Percentiles rank a stretch among this genome's conserved stretches.
These are phyloP conservation scores for Elegia similella DNA, from an alignment of 2,888 invertebrate genomes.

Conservation along the genomic window DNA sequence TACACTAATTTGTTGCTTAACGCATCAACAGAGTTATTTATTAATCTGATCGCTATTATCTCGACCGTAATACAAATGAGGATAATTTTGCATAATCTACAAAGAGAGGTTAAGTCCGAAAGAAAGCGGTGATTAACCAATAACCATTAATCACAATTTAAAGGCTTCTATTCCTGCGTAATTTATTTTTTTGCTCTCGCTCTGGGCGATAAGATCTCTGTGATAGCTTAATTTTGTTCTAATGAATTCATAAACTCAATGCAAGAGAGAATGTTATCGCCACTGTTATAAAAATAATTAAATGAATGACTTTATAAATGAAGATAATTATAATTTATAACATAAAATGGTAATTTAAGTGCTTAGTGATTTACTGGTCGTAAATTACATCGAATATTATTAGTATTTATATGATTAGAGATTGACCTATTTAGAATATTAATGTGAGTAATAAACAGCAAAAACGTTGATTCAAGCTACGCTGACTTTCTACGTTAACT, in stretches of 20 bases:
- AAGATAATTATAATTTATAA: not conserved
- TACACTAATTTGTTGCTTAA: not conserved
- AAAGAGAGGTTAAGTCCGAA: not conserved
- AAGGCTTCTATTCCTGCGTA: not conserved
- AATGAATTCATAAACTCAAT: not conserved
- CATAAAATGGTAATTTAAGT: not conserved
- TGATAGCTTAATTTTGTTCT: not conserved
- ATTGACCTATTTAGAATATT: conserved; percentile 1
- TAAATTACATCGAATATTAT: too few species aligned
- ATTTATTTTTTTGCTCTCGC: not conserved
- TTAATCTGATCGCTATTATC: not conserved
- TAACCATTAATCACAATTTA: not conserved
- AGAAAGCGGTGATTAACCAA: not conserved
- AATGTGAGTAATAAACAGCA: conserved; percentile 10
- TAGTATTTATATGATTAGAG: not conserved
- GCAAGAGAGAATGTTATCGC: not conserved
- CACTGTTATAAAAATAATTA: not conserved
- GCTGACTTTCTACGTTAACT: not conserved
- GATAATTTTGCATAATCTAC: not conserved
- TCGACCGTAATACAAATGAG: not conserved
- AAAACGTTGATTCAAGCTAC: conserved; percentile 1
- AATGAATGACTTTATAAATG: not conserved
- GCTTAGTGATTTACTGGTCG: not conserved
- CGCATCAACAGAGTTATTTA: not conserved
- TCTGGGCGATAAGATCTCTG: not conserved